Base-by-base conservation (phyloP, 2,113 vertebrate genomes). In the Hystrix cristata region DNA sequence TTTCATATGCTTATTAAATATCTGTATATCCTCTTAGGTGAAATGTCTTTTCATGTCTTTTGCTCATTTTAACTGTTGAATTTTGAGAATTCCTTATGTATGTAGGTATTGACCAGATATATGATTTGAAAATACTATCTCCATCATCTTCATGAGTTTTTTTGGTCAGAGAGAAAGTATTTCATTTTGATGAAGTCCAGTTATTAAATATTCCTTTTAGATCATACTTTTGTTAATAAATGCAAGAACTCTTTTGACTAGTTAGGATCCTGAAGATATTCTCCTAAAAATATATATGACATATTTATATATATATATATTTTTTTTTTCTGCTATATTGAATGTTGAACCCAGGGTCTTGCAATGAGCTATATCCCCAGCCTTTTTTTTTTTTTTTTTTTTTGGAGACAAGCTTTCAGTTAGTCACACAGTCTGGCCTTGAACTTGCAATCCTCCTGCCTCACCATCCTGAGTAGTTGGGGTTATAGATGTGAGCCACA, bases 71-170 rank as follows among this genome's bases (percentile, higher is more conserved):
- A 29, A 78, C 62, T 84, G 38, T 78, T 92, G 74, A 72, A 27
- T 96, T 94, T 92, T 94, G 14, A 84, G 67, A 64, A 59, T 95
- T 84, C 43, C 89, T 93, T 90, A 53, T 94, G 7, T 90, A n/a
- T 71, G 7, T 97, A 94, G 69, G 15, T 92, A 59, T 38, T 89
- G 31, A 31, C 93, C 29, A 91, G 93, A 78, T 71, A 67, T 27
- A 31, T 72, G 53, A 5, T 64, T 87, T 80, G 29, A 43, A 88
- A 59, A 74, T 90, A 62, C 74, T 87, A 92, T 79, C 13, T 31
- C 12, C 19, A 38, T 43, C 29, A 86, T 86, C n/a, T 85, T 62
- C 38, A 38, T 48, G 55, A 15, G 3, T 51, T 92, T 95, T 21
- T 55, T 13, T 27, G 31, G 31, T 19, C 27, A 93, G 38, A 95